phyloP scores from a whole-genome alignment of 64 coral and sea anemone genomes.

The Actinia tenebrosa region DNA sequence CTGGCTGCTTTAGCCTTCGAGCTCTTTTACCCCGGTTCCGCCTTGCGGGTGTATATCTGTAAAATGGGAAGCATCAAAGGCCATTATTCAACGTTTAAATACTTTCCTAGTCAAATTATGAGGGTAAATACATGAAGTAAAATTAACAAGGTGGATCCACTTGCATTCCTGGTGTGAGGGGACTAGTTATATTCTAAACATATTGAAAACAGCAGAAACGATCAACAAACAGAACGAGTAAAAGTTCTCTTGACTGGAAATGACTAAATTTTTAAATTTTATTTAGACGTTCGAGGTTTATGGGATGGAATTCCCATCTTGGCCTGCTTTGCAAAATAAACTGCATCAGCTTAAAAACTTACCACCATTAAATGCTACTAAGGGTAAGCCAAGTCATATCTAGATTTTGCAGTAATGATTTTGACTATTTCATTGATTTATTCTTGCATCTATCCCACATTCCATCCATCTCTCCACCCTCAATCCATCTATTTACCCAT shows the following conservation, averaged over 20 bases:
- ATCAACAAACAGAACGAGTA: no score
- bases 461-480: no score
- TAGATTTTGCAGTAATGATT: neutral
- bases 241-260: no score
- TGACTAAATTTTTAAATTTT: neutral
- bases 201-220: no score
- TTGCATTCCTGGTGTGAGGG: no score
- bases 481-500: no score
- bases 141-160: no score
- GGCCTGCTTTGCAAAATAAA: neutral
- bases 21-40: conserved; percentile 26
- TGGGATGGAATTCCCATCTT: neutral
- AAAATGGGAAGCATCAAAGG: conserved; percentile 10
- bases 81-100: conserved; percentile 3
- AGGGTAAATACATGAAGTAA: no score
- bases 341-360: neutral
- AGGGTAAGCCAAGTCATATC: neutral
- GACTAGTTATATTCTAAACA: no score
- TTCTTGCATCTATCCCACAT: no score
- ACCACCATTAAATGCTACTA: neutral
- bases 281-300: neutral
- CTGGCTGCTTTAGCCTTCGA: conserved; percentile 17
- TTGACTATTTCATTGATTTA: no score
- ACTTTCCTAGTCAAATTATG: no score
- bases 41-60: conserved; percentile 25